Evolutionary conservation across 2,113 vertebrate species (phyloP), one percentile per base, ranked within the genome.

Genomic region (Ameiurus melas): DNA sequence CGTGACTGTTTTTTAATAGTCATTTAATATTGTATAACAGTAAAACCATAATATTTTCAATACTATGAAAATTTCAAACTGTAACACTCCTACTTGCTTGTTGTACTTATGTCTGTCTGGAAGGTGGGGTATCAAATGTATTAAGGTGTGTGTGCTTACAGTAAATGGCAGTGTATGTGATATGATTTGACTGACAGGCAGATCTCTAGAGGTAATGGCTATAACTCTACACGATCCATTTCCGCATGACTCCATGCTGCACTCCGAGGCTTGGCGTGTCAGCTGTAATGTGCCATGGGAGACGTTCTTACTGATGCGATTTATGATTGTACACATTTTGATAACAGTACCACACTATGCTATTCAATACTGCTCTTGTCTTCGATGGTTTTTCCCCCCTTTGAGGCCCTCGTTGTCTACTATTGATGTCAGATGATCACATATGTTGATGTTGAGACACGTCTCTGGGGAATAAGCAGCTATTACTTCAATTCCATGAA

Each of bases 101-200:
- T 43, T 75, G 36, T 85, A 85, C 43, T 73, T 57, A 64, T 66
- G 85, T 85, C 85, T 33, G 55, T 30, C 80, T 60, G 10, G 80
- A 77, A 89, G 33, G 70, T 55, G 68, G 71, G 33, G 10, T 68
- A 53, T 66, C 12, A 17, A 62, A 83, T 89, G 64, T 80, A 68
- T 89, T 86, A 84, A 68, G 55, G 30, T 22, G 16, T 30, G 62
- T 86, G 80, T 55, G 33, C 39, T 89, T 83, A 62, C 22, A 58
- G 80, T 86, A 64, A 89, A 39, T 66, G 30, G 85, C n/a, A 13
- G 30, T 9, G 22, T 73, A 75, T 86, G 66, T 30, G 64, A 57
- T 86, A 60, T 68, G 85, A 70, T 86, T 64, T 71, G 25, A 86
- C 80, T 73, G 84, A 86, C 62, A 84, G 88, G 36, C 57, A 10